Percentiles rank a stretch among this genome's conserved stretches.
Evolutionary conservation across 2,888 invertebrate genomes (phyloP).

Genomic region (Stratiomys singularior): DNA sequence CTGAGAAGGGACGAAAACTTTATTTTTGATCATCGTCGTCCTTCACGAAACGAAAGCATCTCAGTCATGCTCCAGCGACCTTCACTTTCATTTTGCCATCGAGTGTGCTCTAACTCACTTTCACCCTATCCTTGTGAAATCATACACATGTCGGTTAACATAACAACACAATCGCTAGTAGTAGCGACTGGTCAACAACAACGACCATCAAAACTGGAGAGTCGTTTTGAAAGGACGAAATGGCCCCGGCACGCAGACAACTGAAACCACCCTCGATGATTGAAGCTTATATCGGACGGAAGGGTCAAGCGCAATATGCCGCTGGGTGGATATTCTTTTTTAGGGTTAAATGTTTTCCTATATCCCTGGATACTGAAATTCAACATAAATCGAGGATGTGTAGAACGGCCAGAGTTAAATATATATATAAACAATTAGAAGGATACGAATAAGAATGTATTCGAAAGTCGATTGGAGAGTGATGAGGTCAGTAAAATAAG

Average conservation of each 20-base stretch:
- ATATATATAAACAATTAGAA: constrained; percentile 28
- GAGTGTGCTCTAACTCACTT: background rate
- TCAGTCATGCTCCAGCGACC: background rate
- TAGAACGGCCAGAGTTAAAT: too few relatives aligned
- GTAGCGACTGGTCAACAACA: constrained; percentile 1
- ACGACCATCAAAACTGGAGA: constrained; percentile 18
- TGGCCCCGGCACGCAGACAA: constrained; percentile 44
- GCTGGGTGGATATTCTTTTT: constrained; percentile 47
- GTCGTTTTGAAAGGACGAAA: constrained; percentile 20
- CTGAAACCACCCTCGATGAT: constrained; percentile 32
- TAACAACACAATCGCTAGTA: constrained; percentile 50
- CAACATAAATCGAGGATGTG: background rate
- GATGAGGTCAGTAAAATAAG: too few relatives aligned
- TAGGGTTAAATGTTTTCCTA: constrained; percentile 51
- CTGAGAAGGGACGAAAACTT: too few relatives aligned
- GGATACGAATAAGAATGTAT: constrained; percentile 22
- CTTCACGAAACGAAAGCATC: background rate
- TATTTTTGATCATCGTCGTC: too few relatives aligned
- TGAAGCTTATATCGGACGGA: constrained; percentile 41
- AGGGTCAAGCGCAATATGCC: constrained; percentile 50
- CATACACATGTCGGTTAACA: constrained; percentile 51
- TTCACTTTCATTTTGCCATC: background rate
- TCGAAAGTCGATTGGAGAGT: too few relatives aligned
- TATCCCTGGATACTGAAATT: constrained; percentile 38
- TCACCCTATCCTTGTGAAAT: constrained; percentile 37